Percentiles rank a stretch among this genome's conserved stretches.
Conservation (phyloP, 2,888 invertebrate species). For the Hemicrepidius hirtus region DNA sequence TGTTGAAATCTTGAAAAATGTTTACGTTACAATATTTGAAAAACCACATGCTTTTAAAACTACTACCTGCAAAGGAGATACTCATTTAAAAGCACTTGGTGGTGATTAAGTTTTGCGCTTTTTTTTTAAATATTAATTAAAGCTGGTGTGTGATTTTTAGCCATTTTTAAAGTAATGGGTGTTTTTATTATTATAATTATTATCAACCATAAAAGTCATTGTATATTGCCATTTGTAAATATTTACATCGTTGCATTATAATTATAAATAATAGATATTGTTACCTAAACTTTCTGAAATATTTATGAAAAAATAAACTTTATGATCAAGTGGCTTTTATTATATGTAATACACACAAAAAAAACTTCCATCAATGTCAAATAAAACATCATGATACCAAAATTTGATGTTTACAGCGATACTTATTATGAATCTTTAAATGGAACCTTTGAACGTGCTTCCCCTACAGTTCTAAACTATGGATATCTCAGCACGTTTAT, state of each 20-base stretch:
- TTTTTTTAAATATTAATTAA: slow-evolving; percentile 16
- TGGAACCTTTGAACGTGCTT: slow-evolving; percentile 3
- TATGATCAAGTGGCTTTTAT: slow-evolving; percentile 37
- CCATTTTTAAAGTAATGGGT: slow-evolving; percentile 14
- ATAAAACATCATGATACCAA: background rate
- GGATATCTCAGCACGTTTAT: slow-evolving; percentile 32
- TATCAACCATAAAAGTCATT: slow-evolving; percentile 39
- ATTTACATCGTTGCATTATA: slow-evolving; percentile 50
- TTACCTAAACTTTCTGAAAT: slow-evolving; percentile 53
- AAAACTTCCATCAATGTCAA: background rate
- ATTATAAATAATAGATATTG: slow-evolving; percentile 47
- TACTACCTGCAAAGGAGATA: background rate
- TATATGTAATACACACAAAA: background rate
- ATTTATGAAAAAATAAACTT: slow-evolving; percentile 51
- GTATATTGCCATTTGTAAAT: slow-evolving; percentile 49
- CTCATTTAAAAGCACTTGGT: background rate
- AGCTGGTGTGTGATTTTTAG: slow-evolving; percentile 27
- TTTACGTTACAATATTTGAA: background rate
- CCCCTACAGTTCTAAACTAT: slow-evolving; percentile 8
- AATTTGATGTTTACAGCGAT: slow-evolving; percentile 22
- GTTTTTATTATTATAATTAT: slow-evolving; percentile 16
- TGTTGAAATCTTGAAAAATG: too few relatives aligned
- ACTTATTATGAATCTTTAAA: slow-evolving; percentile 28
- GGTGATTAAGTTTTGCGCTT: background rate
- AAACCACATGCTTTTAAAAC: background rate